These are phyloP conservation scores for Pristionchus entomophagus DNA, from an alignment of 2,888 invertebrate genomes.

Conservation along the genomic window DNA sequence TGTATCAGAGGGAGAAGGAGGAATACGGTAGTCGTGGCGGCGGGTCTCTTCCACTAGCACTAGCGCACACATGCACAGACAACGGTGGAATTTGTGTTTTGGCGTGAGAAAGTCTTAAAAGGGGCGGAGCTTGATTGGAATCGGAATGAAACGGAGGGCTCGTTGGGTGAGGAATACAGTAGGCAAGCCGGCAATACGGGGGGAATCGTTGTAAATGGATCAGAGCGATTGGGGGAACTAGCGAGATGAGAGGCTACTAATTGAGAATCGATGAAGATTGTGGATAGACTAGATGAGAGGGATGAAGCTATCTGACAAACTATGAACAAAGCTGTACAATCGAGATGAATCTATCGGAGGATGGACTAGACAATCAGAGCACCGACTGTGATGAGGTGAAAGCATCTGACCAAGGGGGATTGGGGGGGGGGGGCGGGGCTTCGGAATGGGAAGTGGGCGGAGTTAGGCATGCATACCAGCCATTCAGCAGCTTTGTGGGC, in stretches of 20 bases:
- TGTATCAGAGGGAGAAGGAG: neutral
- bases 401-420: neutral
- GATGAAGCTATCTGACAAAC: neutral
- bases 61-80: constrained; percentile 43
- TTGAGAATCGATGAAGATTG: neutral
- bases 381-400: neutral
- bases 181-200: constrained; percentile 32
- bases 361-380: constrained; percentile 31
- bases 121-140: neutral
- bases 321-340: constrained; percentile 39
- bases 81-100: neutral
- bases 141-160: neutral
- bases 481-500: constrained; percentile 29
- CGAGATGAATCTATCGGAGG: constrained; percentile 17
- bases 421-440: neutral
- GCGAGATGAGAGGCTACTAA: neutral
- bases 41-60: constrained; percentile 39
- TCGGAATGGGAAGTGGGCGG: constrained; percentile 11
- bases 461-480: constrained; percentile 21
- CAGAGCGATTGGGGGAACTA: neutral
- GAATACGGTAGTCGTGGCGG: constrained; percentile 9
- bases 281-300: constrained; percentile 1
- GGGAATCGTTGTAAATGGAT: constrained; percentile 5
- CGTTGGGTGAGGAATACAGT: constrained; percentile 14
- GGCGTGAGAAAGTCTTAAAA: neutral